Evolutionary conservation across 2,797 vertebrate species (phyloP), one percentile per base, ranked within the genome.

Genomic region (Enteromius thamalakanensis): DNA sequence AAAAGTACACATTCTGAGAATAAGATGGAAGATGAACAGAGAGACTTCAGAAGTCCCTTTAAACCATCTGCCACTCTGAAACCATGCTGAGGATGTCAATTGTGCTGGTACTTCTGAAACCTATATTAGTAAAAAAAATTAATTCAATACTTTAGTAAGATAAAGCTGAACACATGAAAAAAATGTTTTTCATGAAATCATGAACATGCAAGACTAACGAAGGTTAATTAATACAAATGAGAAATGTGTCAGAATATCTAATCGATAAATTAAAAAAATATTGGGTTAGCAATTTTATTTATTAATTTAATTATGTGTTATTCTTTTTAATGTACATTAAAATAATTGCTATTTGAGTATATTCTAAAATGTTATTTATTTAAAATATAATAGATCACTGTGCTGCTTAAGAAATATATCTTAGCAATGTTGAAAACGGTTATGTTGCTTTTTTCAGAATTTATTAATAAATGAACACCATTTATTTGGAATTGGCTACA

Each of bases 21-120:
- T 53, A 76, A 76, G 58, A 83, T 80, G 76, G 34, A 71, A 70
- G 62, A 21, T 14, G 32, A 82, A 67, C 81, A 11, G 55, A 77
- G 71, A 83, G 81, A 82, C 55, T 81, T 85, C 74, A 82, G 69
- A 81, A 51, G 65, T 69, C 26, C 6, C 45, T 64, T 58, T 23
- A 86, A 72, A 79, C 34, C 65, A 71, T 65, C 69, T 67, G 49
- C 11, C 19, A 42, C 40, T 79, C 26, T 60, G 23, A 76, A 85
- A 69, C 62, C 32, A 45, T 42, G 53, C 34, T 76, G 9, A 23
- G 14, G 32, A 75, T 55, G 49, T 37, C 32, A 75, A 75, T n/a
- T 60, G n/a, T 60, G n/a, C 34, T 17, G 12, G 34, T 76, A 76
- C 53, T 26, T 76, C 21, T 17, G n/a, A 4, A 76, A 42, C 8